These are phyloP conservation scores for Alligator sinensis DNA, from an alignment of 2,113 vertebrate genomes.

Conservation along the genomic window DNA sequence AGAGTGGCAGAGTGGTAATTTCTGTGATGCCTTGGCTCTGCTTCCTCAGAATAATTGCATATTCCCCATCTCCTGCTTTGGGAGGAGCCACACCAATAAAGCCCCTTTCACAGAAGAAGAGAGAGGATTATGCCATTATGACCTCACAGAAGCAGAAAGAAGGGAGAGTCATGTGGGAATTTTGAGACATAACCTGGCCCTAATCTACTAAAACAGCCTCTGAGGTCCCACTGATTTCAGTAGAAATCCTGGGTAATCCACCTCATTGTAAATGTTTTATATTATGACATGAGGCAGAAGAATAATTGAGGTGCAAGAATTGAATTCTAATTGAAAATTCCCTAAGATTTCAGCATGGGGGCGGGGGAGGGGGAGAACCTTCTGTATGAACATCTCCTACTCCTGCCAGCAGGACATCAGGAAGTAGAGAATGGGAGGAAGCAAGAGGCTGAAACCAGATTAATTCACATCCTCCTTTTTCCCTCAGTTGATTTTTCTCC, in stretches of 20 bases:
- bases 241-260: background rate
- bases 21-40: background rate
- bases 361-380: background rate
- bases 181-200: background rate
- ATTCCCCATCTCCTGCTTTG: background rate
- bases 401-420: background rate
- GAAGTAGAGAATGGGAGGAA: background rate
- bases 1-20: background rate
- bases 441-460: background rate
- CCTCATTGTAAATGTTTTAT: background rate
- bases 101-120: background rate
- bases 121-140: background rate
- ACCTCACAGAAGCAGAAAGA: background rate
- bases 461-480: background rate
- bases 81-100: background rate
- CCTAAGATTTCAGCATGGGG: accelerated
- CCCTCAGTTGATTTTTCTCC: background rate
- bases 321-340: background rate
- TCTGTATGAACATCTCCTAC: background rate
- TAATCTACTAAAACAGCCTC: background rate
- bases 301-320: background rate
- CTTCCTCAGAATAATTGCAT: background rate
- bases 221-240: background rate
- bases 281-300: background rate
- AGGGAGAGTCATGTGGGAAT: background rate